Percentiles rank a stretch among this genome's conserved stretches.
Evolutionary conservation across 1,140 invertebrate species (phyloP).

Genomic region (Rhynchophorus ferrugineus): DNA sequence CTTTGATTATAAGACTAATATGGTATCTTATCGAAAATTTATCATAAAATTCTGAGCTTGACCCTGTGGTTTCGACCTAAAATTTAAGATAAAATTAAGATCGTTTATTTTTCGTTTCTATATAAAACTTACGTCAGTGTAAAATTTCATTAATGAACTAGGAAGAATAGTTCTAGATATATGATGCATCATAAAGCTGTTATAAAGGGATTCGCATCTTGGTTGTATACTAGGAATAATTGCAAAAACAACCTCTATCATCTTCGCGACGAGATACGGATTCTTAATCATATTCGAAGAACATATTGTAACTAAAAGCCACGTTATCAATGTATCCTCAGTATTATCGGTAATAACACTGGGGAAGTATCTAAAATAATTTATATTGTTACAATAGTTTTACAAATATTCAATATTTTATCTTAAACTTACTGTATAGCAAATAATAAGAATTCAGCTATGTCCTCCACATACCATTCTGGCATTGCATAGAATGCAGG

Average conservation of each 20-base stretch:
- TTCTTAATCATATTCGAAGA: slow-evolving; percentile 86
- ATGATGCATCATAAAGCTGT: slow-evolving; percentile 74
- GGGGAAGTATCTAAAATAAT: slow-evolving; percentile 60
- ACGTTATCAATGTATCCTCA: slow-evolving; percentile 77
- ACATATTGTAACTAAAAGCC: slow-evolving; percentile 84
- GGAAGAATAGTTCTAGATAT: slow-evolving; percentile 76
- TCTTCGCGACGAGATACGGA: slow-evolving; percentile 92
- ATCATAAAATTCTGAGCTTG: slow-evolving; percentile 97
- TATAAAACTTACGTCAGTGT: slow-evolving; percentile 71
- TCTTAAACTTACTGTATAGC: slow-evolving; percentile 89
- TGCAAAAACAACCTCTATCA: slow-evolving; percentile 90
- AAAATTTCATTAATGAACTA: slow-evolving; percentile 93
- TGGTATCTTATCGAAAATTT: slow-evolving; percentile 98
- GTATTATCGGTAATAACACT: slow-evolving; percentile 66
- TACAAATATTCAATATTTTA: too few relatives aligned
- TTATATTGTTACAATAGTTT: too few relatives aligned
- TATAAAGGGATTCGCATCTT: slow-evolving; percentile 44
- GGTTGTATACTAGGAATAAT: slow-evolving; percentile 78
- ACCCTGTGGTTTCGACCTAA: slow-evolving; percentile 83
- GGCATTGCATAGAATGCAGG: slow-evolving; percentile 80
- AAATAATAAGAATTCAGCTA: slow-evolving; percentile 91
- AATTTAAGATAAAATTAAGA: neutral
- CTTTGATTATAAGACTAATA: slow-evolving; percentile 93
- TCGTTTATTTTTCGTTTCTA: neutral
- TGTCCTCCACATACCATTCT: slow-evolving; percentile 95